A percentile compares a stretch with the other conserved stretches of the same genome.
Evolutionary conservation across 2,888 invertebrate genomes (phyloP).

Genomic region (Zeuzera pyrina): DNA sequence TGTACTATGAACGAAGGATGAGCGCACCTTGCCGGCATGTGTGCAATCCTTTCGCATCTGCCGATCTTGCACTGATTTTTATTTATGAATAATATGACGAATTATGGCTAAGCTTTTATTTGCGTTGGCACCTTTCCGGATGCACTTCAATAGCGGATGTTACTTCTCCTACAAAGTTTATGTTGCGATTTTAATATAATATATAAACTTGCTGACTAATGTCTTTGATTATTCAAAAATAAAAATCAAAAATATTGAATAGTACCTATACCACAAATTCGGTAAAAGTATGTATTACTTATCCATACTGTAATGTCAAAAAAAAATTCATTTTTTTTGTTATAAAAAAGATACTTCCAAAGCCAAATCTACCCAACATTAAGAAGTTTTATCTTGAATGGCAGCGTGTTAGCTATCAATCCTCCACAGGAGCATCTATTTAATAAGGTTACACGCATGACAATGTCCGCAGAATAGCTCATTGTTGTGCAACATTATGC

Average conservation of each 20-base stretch:
- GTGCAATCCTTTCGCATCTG: slow-evolving; percentile 71
- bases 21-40: slow-evolving; percentile 63
- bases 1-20: slow-evolving; percentile 17
- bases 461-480: slow-evolving; percentile 34
- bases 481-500: slow-evolving; percentile 54
- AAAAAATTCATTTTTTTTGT: no score
- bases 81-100: slow-evolving; percentile 72
- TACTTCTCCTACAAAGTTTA: slow-evolving; percentile 33
- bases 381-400: slow-evolving; percentile 16
- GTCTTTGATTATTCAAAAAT: slow-evolving; percentile 1
- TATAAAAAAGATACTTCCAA: no score
- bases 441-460: slow-evolving; percentile 62
- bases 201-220: slow-evolving; percentile 22
- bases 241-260: no score
- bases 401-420: slow-evolving; percentile 43
- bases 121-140: slow-evolving; percentile 67
- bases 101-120: slow-evolving; percentile 60
- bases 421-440: slow-evolving; percentile 47
- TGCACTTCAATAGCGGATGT: slow-evolving; percentile 58
- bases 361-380: no score
- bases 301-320: not conserved
- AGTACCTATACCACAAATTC: no score
- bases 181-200: slow-evolving; percentile 21
- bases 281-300: not conserved
- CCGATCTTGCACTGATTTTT: slow-evolving; percentile 65